phyloP scores from a whole-genome alignment of 2,888 invertebrate genomes.

The Rhagium mordax region DNA sequence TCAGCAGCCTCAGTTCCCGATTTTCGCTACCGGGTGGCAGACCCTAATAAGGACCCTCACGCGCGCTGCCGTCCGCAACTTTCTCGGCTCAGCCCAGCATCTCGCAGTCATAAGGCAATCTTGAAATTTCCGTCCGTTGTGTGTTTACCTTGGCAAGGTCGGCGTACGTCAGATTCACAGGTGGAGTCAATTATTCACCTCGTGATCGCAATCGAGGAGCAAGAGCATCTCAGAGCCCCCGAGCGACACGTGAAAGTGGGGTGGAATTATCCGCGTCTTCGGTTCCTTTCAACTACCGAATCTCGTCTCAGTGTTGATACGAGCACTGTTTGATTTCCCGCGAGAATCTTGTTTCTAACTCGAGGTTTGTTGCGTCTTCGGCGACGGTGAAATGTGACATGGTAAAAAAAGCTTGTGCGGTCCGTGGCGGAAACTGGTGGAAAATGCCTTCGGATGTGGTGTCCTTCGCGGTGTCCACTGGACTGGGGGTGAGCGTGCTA shows the following conservation, averaged over 20 bases:
- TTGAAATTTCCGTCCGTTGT: conserved; percentile 30
- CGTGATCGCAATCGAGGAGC: conserved; percentile 49
- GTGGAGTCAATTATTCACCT: conserved; percentile 49
- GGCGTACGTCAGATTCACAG: conserved; percentile 50
- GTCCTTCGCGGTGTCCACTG: conserved; percentile 73
- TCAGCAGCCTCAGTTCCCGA: neutral
- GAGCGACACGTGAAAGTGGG: conserved; percentile 41
- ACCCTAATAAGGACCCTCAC: neutral
- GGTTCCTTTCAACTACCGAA: conserved; percentile 32
- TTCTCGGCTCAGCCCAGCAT: conserved; percentile 5
- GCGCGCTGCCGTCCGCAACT: neutral
- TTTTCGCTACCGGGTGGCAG: neutral
- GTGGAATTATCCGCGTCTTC: conserved; percentile 15
- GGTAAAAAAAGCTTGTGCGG: conserved; percentile 38
- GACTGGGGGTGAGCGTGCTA: conserved; percentile 77
- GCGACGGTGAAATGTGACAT: conserved; percentile 45
- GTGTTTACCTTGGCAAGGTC: conserved; percentile 58
- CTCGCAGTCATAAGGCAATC: neutral
- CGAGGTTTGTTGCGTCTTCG: conserved; percentile 43
- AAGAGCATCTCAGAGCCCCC: conserved; percentile 24
- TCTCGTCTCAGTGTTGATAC: neutral
- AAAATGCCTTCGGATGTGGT: conserved; percentile 74
- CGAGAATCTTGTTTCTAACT: neutral
- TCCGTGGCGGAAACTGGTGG: conserved; percentile 36
- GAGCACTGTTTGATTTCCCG: neutral